Conservation (phyloP, 2,797 vertebrate genomes). For the Oreortyx pictus region DNA sequence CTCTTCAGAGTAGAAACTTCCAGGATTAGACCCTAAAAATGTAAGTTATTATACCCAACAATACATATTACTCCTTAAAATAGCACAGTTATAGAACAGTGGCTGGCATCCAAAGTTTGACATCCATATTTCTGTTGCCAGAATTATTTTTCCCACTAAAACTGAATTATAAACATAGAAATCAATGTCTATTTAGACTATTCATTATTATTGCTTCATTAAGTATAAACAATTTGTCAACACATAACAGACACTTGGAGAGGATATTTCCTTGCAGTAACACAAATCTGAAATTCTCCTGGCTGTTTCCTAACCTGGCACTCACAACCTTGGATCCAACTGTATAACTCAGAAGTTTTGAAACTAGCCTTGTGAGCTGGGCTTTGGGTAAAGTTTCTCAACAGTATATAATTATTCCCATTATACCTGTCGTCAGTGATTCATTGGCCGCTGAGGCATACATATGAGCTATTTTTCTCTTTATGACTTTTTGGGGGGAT, state of each 20-base stretch:
- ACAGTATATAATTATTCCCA: conserved; percentile 75
- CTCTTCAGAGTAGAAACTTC: conserved; percentile 15
- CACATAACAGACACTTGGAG: conserved; percentile 52
- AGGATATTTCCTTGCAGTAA: conserved; percentile 26
- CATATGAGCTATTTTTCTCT: conserved; percentile 73
- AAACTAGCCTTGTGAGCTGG: conserved; percentile 56
- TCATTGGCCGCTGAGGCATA: conserved; percentile 73
- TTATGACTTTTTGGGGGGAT: conserved; percentile 72
- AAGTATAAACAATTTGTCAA: conserved; percentile 73
- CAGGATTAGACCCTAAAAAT: conserved; percentile 51
- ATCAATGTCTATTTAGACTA: conserved; percentile 62
- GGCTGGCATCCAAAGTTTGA: conserved; percentile 49
- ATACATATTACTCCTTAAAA: conserved; percentile 45
- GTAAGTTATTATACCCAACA: conserved; percentile 41
- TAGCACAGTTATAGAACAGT: conserved; percentile 20
- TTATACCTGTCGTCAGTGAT: conserved; percentile 79
- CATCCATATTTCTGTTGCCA: conserved; percentile 59
- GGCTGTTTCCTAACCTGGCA: conserved; percentile 34
- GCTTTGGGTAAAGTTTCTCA: conserved; percentile 66
- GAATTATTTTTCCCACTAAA: conserved; percentile 58
- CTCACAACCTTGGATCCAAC: background rate
- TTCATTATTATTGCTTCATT: conserved; percentile 68
- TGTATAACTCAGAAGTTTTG: conserved; percentile 48
- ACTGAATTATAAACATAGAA: conserved; percentile 67
- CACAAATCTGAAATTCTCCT: conserved; percentile 12